Base-by-base conservation (phyloP, 2,888 invertebrate genomes). In the Mactromeris polynyma region DNA sequence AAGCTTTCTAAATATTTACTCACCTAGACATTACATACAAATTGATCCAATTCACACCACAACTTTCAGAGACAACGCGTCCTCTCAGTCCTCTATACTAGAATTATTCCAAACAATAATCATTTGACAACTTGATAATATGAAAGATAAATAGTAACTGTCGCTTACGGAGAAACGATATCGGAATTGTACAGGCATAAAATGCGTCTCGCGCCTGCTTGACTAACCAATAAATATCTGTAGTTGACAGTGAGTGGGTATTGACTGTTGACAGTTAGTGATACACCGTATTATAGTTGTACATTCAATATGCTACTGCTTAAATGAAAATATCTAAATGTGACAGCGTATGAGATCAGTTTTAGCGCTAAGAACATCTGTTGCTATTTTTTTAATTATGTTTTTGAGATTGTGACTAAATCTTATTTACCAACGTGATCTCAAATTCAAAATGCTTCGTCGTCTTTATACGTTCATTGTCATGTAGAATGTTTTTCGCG, bases 101-200 rank as follows among this genome's bases (percentile, higher is more conserved):
- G 58, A 64, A 26, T 64, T 64, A 64, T 73, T 73, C 73, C 73
- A 73, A 6, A 33, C 73, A 36, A 19, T 73, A 33, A 73, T 58
- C 31, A 73, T 73, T 11, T 73, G 36, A 36, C 73, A 73, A 73
- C 73, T 73, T 36, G 33, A 17, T 36, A 19, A 73, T 73, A 73
- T 33, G 73, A 73, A 33, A 14, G 73, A 73, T 73, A 73, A 11
- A 73, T 73, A 73, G 33, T 14, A 17, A 73, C 73, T 73, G 73
- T 73, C 73, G 73, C 73, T 33, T 11, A 36, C 73, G 36, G 73
- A 19, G 73, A 73, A 36, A 33, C 73, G 36, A 17, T 73, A 73
- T 73, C 33, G 73, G 73, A 73, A 33, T 33, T 17, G 26, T 64
- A 64, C 58, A 9, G n/a, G n/a, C 58, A 26, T 21, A 26, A 64